These are phyloP conservation scores for Tricholauxania praeusta DNA, from an alignment of 2,888 invertebrate genomes.

Conservation along the genomic window DNA sequence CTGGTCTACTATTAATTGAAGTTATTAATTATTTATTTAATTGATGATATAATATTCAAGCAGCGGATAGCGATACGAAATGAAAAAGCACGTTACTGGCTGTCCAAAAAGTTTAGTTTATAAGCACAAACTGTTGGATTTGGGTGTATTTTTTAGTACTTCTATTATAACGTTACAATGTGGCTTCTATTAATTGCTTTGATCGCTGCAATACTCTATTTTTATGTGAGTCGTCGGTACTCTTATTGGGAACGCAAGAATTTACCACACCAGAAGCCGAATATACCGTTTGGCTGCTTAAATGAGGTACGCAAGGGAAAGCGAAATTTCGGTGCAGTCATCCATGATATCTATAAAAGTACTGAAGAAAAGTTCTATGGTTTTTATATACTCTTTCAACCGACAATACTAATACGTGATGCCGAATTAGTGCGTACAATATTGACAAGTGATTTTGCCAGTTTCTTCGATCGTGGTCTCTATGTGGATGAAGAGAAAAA, in stretches of 20 bases:
- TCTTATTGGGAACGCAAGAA: slow-evolving; percentile 72
- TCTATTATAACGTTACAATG: slow-evolving; percentile 44
- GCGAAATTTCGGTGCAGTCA: slow-evolving; percentile 73
- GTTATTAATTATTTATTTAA: too few species aligned
- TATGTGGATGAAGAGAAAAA: slow-evolving; percentile 74
- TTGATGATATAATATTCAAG: too few species aligned
- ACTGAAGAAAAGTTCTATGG: slow-evolving; percentile 69
- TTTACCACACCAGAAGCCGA: slow-evolving; percentile 71
- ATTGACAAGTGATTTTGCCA: slow-evolving; percentile 73
- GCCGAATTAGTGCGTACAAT: slow-evolving; percentile 73
- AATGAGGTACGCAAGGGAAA: slow-evolving; percentile 70
- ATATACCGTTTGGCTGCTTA: slow-evolving; percentile 76
- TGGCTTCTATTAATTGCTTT: slow-evolving; percentile 46
- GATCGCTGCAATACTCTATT: slow-evolving; percentile 38
- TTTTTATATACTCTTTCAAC: slow-evolving; percentile 74
- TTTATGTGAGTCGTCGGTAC: slow-evolving; percentile 49
- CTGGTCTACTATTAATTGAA: too few species aligned
- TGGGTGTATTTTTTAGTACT: too few species aligned
- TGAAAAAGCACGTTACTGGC: too few species aligned
- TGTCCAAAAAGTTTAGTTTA: too few species aligned
- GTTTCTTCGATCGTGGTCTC: slow-evolving; percentile 76
- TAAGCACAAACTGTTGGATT: too few species aligned
- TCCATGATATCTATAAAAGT: slow-evolving; percentile 72
- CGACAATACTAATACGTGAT: slow-evolving; percentile 74
- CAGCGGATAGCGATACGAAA: too few species aligned